Percentiles rank a stretch among this genome's conserved stretches.
Evolutionary conservation across 2,797 vertebrate genomes (phyloP).

Genomic region (Mycteria americana): DNA sequence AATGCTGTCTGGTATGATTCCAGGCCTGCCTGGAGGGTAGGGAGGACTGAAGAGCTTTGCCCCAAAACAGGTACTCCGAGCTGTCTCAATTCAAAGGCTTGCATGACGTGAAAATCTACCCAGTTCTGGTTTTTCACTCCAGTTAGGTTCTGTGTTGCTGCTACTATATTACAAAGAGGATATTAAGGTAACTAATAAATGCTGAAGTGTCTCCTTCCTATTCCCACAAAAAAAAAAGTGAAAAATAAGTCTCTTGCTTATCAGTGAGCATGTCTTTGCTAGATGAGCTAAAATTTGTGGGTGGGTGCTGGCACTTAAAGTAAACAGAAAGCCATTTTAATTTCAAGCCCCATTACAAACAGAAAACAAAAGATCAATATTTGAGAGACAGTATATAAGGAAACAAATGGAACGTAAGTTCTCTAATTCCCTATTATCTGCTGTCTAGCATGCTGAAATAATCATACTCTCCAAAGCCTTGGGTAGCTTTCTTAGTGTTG

Average conservation of each 20-base stretch:
- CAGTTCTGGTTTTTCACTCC: neutral
- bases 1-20: neutral
- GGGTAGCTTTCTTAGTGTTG: neutral
- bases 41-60: neutral
- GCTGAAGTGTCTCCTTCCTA: neutral
- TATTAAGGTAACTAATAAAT: neutral
- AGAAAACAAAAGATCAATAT: slow-evolving; percentile 17
- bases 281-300: neutral
- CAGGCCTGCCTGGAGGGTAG: neutral
- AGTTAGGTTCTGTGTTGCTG: neutral
- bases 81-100: neutral
- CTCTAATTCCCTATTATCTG: neutral
- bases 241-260: neutral
- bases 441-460: neutral
- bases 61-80: neutral
- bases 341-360: slow-evolving; percentile 38
- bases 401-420: neutral
- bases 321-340: slow-evolving; percentile 37
- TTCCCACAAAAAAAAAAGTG: neutral
- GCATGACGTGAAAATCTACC: neutral
- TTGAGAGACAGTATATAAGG: neutral
- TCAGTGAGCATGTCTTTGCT: neutral
- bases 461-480: neutral
- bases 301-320: neutral
- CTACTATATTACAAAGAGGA: neutral